Conservation (phyloP, 2,888 invertebrate genomes). For the Disparrhopalites patrizii region DNA sequence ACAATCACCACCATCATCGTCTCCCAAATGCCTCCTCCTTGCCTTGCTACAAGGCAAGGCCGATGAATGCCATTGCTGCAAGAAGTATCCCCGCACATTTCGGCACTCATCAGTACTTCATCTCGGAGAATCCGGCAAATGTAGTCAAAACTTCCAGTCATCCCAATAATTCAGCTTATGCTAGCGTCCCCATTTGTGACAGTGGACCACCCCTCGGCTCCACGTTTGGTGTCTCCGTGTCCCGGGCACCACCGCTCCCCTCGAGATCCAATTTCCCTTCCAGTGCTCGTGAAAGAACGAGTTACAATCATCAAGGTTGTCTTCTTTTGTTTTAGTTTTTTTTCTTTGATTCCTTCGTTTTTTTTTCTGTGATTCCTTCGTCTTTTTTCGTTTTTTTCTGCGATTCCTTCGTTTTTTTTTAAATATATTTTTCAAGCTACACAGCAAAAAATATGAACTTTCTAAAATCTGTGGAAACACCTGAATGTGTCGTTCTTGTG, state of each 20-base stretch:
- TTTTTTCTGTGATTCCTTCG: too few species aligned
- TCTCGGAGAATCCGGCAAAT: slow-evolving; percentile 18
- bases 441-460: too few species aligned
- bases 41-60: slow-evolving; percentile 33
- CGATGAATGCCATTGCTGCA: not conserved
- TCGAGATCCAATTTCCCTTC: slow-evolving; percentile 32
- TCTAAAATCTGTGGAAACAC: too few species aligned
- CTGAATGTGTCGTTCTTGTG: too few species aligned
- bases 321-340: not conserved
- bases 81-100: slow-evolving; percentile 23
- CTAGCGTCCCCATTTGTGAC: slow-evolving; percentile 38
- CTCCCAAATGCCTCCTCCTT: slow-evolving; percentile 19
- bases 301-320: slow-evolving; percentile 32
- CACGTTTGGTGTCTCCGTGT: not conserved
- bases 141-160: slow-evolving; percentile 13
- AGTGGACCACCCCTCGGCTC: slow-evolving; percentile 20
- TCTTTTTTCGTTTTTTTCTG: not conserved
- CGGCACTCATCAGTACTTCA: slow-evolving; percentile 27
- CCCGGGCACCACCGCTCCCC: slow-evolving; percentile 33
- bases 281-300: slow-evolving; percentile 29
- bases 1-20: slow-evolving; percentile 23
- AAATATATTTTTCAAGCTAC: too few species aligned
- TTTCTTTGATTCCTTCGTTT: too few species aligned
- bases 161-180: slow-evolving; percentile 35
- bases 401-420: not conserved